Evolutionary conservation across 2,797 vertebrate species (phyloP), one percentile per base, ranked within the genome.

Genomic region (Ispidina picta): DNA sequence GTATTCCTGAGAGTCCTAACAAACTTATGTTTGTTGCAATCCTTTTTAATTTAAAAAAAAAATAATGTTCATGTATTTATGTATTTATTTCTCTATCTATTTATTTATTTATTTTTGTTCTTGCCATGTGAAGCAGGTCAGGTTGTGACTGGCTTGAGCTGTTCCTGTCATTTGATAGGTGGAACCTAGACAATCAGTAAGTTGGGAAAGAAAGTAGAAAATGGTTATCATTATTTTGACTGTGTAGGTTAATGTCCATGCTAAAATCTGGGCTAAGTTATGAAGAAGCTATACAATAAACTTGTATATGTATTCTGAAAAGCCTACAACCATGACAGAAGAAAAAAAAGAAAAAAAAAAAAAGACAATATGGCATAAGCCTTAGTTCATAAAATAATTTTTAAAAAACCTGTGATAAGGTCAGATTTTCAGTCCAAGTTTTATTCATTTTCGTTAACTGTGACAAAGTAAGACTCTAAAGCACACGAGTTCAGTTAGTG

Each of bases 301-400:
- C 15, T 31, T 60, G 19, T 25, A 37, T 5, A 26, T 22, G 5
- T 5, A 9, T n/a, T 20, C 49, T 31, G 33, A 62, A 58, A 87
- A 56, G 2, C 8, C 71, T 60, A 19, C 0, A 0, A 44, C 17
- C 8, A 2, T 16, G 15, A 18, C 0, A 59, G 15, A 49, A n/a
- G n/a, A 37, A 11, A 37, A 37, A 12, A 35, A 35, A 37, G 12
- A 12, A 37, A 37, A 37, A 37, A 37, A 37, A 60, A 46, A 70
- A 39, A 2, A 59, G 46, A 90, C 83, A 76, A 73, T 29, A 55
- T 5, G 6, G 23, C 44, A 83, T 8, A 23, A 62, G 10, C 4
- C 16, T 15, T 31, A 16, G 25, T 26, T 41, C 15, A 6, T 29
- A 69, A 39, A 3, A 26, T 4, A 15, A 46, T 37, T 12, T 35